Conservation (phyloP, 2,113 vertebrate species). For the Lucifuga dentata region DNA sequence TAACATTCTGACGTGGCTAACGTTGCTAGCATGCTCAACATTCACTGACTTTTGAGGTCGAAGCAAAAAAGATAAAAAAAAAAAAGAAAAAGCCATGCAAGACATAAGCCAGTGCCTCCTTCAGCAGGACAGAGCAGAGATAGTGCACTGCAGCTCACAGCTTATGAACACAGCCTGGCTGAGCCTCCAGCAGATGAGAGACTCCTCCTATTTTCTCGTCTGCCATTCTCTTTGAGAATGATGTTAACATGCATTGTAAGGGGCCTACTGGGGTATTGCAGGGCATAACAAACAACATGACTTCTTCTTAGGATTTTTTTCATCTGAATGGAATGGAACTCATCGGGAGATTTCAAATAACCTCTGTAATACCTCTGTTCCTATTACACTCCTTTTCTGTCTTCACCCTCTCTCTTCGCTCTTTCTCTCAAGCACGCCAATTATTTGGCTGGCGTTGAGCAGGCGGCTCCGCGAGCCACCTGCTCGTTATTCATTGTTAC, state of each 20-base stretch:
- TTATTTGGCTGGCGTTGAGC: conserved; percentile 44
- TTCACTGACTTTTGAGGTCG: not conserved
- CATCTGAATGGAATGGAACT: conserved; percentile 27
- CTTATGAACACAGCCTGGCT: conserved; percentile 17
- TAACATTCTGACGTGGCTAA: no score
- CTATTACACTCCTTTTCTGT: conserved; percentile 25
- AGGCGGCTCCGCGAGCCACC: conserved; percentile 27
- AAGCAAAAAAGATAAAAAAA: not conserved
- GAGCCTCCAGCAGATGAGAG: conserved; percentile 34
- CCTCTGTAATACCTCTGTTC: conserved; percentile 35
- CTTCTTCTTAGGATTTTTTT: conserved; percentile 34
- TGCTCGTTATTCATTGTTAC: conserved; percentile 54
- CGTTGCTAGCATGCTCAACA: no score
- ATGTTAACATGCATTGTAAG: conserved; percentile 53
- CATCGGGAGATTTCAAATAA: conserved; percentile 29
- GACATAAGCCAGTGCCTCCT: not conserved
- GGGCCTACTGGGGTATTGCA: conserved; percentile 13
- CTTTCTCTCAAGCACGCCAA: conserved; percentile 34
- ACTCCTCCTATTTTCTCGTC: conserved; percentile 28
- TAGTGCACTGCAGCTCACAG: not conserved
- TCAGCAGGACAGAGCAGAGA: conserved; percentile 4
- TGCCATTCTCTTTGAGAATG: conserved; percentile 46
- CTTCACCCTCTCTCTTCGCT: conserved; percentile 3
- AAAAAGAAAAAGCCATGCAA: not conserved
- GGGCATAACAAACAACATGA: conserved; percentile 47